Conservation (phyloP, 2,113 vertebrate genomes). For the Engraulis encrasicolus region DNA sequence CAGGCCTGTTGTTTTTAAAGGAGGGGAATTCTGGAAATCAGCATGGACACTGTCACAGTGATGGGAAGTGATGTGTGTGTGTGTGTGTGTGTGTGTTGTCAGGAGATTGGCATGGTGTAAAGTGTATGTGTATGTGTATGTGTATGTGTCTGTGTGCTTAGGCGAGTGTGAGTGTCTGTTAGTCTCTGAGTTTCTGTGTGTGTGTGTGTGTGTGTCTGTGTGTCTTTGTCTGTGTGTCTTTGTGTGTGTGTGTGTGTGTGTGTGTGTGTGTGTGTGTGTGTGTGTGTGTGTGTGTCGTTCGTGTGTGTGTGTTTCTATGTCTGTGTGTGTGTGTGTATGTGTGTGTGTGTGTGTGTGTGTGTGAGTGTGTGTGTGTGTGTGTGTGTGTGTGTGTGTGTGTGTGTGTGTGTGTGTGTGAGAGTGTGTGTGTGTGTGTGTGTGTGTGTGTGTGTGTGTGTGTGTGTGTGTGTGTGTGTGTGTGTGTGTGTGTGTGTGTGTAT, state of each 20-base stretch:
- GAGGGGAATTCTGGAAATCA: background rate
- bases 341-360: background rate
- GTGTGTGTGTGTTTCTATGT: conserved; percentile 12
- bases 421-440: background rate
- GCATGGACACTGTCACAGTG: background rate
- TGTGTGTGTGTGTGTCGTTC: conserved; percentile 1
- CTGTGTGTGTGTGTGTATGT: background rate
- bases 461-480: conserved; percentile 4
- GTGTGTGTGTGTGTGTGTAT: background rate
- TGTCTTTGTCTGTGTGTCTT: no score
- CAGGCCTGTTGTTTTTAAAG: no score
- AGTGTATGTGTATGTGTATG: no score
- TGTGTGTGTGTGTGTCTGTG: no score
- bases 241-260: no score
- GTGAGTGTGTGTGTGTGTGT: background rate
- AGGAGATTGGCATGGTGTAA: no score
- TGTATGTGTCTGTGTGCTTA: no score
- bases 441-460: background rate
- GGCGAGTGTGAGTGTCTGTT: no score
- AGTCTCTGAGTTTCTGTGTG: background rate
- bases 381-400: no score
- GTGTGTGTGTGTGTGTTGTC: background rate
- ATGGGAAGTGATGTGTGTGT: background rate
- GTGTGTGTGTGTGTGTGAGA: no score
- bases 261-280: conserved; percentile 15